phyloP scores from a whole-genome alignment of 2,797 vertebrate species.

The Esox lucius region DNA sequence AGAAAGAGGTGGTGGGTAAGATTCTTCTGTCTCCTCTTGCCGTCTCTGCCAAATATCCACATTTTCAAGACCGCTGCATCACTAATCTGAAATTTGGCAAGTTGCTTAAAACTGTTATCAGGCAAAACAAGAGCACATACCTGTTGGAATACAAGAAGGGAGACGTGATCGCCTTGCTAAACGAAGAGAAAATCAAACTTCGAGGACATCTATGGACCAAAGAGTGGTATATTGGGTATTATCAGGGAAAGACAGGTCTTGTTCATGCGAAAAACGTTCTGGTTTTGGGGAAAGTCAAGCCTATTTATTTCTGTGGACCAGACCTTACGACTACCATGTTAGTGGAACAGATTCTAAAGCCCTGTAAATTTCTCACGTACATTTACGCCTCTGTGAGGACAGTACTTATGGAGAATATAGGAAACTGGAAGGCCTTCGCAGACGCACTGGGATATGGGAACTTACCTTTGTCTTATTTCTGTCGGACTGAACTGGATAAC shows the following conservation, averaged over 20 bases:
- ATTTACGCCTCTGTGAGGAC: conserved; percentile 95
- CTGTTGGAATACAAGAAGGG: conserved; percentile 97
- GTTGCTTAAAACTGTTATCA: conserved; percentile 90
- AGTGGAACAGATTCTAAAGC: conserved; percentile 92
- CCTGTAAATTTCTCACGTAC: conserved; percentile 97
- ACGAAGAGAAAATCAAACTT: conserved; percentile 92
- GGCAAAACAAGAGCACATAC: conserved; percentile 93
- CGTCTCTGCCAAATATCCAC: conserved; percentile 84
- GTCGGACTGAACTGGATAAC: conserved; percentile 87
- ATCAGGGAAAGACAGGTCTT: conserved; percentile 90
- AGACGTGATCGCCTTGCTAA: conserved; percentile 88
- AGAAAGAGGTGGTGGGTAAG: conserved; percentile 92
- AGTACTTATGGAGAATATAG: conserved; percentile 94
- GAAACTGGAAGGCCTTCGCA: conserved; percentile 90
- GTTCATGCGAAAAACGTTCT: conserved; percentile 94
- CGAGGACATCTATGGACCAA: conserved; percentile 94
- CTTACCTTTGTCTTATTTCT: conserved; percentile 88
- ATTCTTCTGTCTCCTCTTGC: conserved; percentile 92
- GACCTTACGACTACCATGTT: conserved; percentile 87
- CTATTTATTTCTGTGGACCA: conserved; percentile 85
- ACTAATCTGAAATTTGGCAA: conserved; percentile 89
- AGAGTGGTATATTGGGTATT: conserved; percentile 98
- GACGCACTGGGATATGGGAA: conserved; percentile 89
- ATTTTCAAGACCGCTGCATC: conserved; percentile 90
- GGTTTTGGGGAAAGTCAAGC: conserved; percentile 86